Evolutionary conservation across 2,113 vertebrate genomes (phyloP).

Genomic region (Prinia subflava): DNA sequence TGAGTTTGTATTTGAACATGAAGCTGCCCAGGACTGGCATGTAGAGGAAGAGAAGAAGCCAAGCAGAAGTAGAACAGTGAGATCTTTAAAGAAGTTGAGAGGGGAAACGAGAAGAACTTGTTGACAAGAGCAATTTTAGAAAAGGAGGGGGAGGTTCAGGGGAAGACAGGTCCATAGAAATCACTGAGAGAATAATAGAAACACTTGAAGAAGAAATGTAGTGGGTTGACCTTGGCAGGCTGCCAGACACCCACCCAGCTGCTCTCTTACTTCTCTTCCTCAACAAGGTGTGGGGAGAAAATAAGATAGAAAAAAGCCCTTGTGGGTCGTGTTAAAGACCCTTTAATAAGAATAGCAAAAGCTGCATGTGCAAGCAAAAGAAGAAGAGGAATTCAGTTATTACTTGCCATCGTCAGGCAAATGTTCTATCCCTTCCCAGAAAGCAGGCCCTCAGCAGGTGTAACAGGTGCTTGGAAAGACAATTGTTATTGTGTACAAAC

Average conservation of each 20-base stretch:
- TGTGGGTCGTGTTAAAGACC: not conserved
- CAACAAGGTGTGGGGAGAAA: not conserved
- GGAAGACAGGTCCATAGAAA: not conserved
- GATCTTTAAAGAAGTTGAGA: not conserved
- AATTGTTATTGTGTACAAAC: not conserved
- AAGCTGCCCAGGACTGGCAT: not conserved
- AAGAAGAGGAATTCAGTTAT: not conserved
- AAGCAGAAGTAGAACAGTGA: not conserved
- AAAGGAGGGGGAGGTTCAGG: not conserved
- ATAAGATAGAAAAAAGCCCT: not conserved
- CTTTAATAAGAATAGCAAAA: not conserved
- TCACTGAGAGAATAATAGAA: not conserved
- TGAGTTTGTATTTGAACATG: not conserved
- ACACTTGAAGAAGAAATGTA: not conserved
- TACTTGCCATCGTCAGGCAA: rapidly evolving
- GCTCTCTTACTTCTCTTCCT: not conserved
- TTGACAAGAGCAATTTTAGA: constrained; percentile 6
- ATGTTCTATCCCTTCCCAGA: not conserved
- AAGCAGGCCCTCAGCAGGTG: not conserved
- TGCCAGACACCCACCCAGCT: not conserved
- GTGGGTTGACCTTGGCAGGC: not conserved
- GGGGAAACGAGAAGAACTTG: not conserved
- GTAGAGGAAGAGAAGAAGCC: not conserved
- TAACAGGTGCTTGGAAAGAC: not conserved
- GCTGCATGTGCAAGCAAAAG: not conserved